Base-by-base conservation (phyloP, 1,140 invertebrate genomes). In the Archegozetes longisetosus region DNA sequence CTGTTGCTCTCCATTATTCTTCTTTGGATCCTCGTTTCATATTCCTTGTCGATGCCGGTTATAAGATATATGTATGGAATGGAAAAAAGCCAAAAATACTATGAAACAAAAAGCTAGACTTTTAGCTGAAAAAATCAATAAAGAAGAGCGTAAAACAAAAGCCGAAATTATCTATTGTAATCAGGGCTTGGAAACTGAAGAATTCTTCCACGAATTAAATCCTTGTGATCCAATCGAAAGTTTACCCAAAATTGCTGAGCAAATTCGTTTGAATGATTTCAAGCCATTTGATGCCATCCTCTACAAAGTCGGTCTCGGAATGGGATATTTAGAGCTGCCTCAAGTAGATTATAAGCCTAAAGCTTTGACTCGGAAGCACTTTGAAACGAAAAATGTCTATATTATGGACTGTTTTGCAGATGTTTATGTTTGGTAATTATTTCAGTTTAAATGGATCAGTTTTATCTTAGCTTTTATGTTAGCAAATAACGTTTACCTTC, bases 41-140 rank as follows among this genome's bases (percentile, higher is more conserved):
- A 0, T 99, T 94, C 73, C 75, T 98, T 14, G 70, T 98, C 17
- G 94, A 99, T 71, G 79, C 78, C 55, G 90, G 90, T 6, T 79
- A 82, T 52, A 83, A 82, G 67, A 86, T 98, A 62, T 94, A 82
- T 71, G 79, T 97, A 60, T 98, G 94, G 93, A 83, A 82, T 70
- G 82, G 96, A 13, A 84, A 83, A 85, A 84, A 67, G 84, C 91
- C 0, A 97, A 94, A 73, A 93, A 91, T 68, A 95, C 92, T 0
- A 78, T 97, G 0, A 89, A 89, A 69, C 94, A 91, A 0, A 97
- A 97, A 74, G 84, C 90, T 0, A 75, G 94, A 55, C 74, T 99
- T 2, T 84, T 98, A 76, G 88, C 92, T 1, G 96, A 98, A 71
- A 98, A 98, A 73, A 92, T 99, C 40, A 98, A 97, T 71, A 98